Evolutionary conservation across 2,888 invertebrate genomes (phyloP).

Genomic region (Pachymerium ferrugineum): DNA sequence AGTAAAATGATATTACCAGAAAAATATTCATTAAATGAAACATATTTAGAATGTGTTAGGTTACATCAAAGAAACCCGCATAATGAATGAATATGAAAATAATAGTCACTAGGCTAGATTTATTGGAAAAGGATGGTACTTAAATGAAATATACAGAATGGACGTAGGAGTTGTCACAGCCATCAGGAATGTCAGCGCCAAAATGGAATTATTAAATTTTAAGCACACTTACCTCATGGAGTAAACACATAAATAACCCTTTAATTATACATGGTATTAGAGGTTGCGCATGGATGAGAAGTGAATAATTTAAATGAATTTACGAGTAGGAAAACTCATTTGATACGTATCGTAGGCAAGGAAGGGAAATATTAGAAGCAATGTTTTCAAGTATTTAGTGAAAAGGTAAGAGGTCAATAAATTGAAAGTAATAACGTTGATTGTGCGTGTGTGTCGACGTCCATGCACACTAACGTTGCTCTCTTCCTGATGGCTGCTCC

Average conservation of each 20-base stretch:
- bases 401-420: not conserved
- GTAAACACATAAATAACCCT: conserved; percentile 15
- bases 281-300: no score
- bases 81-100: not conserved
- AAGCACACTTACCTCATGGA: not conserved
- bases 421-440: no score
- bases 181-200: not conserved
- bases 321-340: not conserved
- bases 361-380: not conserved
- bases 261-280: not conserved
- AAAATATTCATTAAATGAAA: not conserved
- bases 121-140: not conserved
- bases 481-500: conserved; percentile 10
- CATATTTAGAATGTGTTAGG: not conserved
- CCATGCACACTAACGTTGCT: not conserved
- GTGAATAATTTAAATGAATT: not conserved
- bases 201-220: conserved; percentile 14
- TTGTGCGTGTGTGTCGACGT: no score
- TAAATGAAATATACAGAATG: not conserved
- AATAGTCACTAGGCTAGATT: not conserved
- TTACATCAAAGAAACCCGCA: not conserved
- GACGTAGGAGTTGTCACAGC: not conserved
- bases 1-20: not conserved
- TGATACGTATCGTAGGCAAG: not conserved
- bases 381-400: not conserved